A percentile compares a stretch with the other conserved stretches of the same genome.
Conservation (phyloP, 2,113 vertebrate species). For the Tamias sibiricus region DNA sequence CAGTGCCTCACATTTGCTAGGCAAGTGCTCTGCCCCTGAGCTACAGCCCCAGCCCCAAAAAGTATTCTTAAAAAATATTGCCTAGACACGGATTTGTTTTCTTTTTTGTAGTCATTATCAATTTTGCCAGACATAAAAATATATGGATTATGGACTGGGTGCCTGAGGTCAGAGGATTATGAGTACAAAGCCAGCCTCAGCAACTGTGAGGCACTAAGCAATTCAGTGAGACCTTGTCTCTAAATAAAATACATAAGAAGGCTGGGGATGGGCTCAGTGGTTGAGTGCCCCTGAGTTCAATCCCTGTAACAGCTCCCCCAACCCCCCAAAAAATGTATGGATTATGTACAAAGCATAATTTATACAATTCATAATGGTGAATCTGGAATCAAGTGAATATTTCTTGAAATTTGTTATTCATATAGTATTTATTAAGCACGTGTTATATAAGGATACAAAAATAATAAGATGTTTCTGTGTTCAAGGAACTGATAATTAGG, state of each 20-base stretch:
- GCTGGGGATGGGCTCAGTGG: no score
- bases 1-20: no score
- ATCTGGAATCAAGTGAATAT: neutral
- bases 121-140: neutral
- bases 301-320: no score
- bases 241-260: no score
- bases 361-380: neutral
- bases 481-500: conserved; percentile 20
- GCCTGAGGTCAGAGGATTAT: no score
- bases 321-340: neutral
- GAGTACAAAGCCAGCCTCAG: no score
- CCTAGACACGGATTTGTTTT: conserved; percentile 7
- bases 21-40: no score
- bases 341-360: neutral
- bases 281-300: no score
- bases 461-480: neutral
- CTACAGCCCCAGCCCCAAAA: neutral
- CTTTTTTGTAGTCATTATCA: neutral
- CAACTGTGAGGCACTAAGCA: no score
- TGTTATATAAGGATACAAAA: conserved; percentile 5
- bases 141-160: neutral
- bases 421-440: neutral
- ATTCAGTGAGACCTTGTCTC: no score
- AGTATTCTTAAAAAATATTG: neutral
- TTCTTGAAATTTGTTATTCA: neutral